Evolutionary conservation across 1,140 invertebrate genomes (phyloP), one percentile per base, ranked within the genome.

Genomic region (Brachionus plicatilis): DNA sequence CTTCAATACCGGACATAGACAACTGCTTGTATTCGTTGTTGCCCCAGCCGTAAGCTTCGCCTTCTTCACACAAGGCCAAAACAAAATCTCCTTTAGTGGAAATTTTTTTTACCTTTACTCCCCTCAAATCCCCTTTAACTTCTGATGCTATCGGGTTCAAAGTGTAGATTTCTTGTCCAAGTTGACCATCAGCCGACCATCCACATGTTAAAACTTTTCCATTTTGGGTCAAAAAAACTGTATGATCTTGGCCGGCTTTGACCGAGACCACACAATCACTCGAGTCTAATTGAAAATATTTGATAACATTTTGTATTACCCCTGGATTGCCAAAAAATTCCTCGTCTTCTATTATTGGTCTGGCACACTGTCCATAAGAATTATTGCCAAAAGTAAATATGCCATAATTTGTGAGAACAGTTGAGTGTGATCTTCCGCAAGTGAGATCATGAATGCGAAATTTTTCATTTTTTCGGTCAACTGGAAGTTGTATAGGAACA

Each of bases 41-140:
- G 24, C 97, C 96, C 96, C 96, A 99, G 0, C 96, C 96, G 91
- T 97, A 98, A 1, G 97, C 91, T 87, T 97, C 94, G 20, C 96
- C 96, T 88, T 93, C 93, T 86, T 96, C 95, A 94, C 88, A 76
- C 91, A 89, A 72, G 41, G 96, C 96, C 68, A 99, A 88, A 37
- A 95, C 93, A 91, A 94, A 96, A 89, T 97, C 96, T 7, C 92
- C 94, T 60, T 92, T 90, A 75, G 93, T 94, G 0, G 94, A 91
- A 0, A 98, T 86, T 88, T 95, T 93, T 20, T 93, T 90, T 85
- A 98, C 95, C 85, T 91, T 93, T 90, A 96, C 94, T 20, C 88
- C 87, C 85, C 93, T 91, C 43, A 98, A 92, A 87, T 97, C 96
- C 9, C 96, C 96, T 86, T 90, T 90, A 0, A 96, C 92, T 84